Evolutionary conservation across 2,888 invertebrate genomes (phyloP), one percentile per base, ranked within the genome.

Genomic region (Nemoura dubitans): DNA sequence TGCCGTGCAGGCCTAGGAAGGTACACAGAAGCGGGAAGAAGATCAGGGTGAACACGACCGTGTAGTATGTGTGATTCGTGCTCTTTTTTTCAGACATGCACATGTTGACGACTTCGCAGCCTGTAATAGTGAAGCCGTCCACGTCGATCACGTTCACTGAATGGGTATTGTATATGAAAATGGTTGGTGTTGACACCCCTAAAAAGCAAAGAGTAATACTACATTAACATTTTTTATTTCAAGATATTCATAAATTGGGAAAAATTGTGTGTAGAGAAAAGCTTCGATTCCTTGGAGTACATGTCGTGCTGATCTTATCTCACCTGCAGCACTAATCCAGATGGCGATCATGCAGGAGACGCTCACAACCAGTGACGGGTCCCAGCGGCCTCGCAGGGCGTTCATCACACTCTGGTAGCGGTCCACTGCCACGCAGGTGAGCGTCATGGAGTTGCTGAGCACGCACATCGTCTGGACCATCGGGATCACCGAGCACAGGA

Each of bases 391-490:
- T 80, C 90, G 90, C n/a, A 92, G 89, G 0, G 92, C 91, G 77
- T 91, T 91, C 85, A 92, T 92, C 86, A 93, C 91, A 77, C 92
- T 93, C 90, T 92, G 90, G 88, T 94, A 94, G 85, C 94, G 91
- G 89, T 94, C 94, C 85, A 94, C 88, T 0, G 94, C 94, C 27
- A 94, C 93, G 25, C 92, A 92, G 16, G 93, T 91, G 26, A 94
- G 90, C 0, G 93, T 92, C 85, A 93, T 89, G 21, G 93, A 93
- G 89, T 93, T 93, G 0, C 91, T 92, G 59, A 93, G 89, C 76
- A 93, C 91, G 0, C 93, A 92, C 0, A 92, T 90, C 0, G 93
- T 92, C 89, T 93, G 93, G 0, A 92, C 89, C 89, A 92, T 92
- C 0, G 94, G 94, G 85, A 93, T 90, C 43, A 92, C 90, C 27